A percentile compares a stretch with the other conserved stretches of the same genome.
Evolutionary conservation across 2,113 vertebrate genomes (phyloP).

Genomic region (Oreotragus oreotragus): DNA sequence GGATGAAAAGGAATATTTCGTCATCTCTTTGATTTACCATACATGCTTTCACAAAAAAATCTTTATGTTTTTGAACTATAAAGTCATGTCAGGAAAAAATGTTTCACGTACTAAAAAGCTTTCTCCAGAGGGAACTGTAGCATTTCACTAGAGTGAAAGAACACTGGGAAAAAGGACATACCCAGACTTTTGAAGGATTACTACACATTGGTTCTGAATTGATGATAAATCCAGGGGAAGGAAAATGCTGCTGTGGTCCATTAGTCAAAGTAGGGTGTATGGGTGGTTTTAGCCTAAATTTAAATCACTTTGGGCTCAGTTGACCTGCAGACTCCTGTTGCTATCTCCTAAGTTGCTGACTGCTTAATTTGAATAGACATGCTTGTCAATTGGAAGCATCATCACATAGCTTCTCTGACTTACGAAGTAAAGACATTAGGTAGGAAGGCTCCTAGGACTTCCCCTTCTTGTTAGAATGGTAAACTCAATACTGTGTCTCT

Average conservation of each 20-base stretch:
- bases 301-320: no score
- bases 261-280: background rate
- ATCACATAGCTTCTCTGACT: background rate
- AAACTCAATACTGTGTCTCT: background rate
- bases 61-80: background rate
- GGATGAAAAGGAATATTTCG: background rate
- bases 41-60: background rate
- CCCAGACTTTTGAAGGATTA: background rate
- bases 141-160: background rate
- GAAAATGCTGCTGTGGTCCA: background rate
- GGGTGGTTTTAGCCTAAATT: background rate
- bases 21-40: background rate
- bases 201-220: background rate
- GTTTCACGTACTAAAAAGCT: background rate
- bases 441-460: background rate
- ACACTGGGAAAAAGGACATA: background rate
- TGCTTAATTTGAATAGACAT: background rate
- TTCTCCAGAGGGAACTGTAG: background rate
- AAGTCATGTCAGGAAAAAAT: background rate
- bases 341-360: background rate
- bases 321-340: background rate
- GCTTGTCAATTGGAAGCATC: background rate
- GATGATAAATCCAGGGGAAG: background rate
- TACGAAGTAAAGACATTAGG: background rate
- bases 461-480: background rate